These are phyloP conservation scores for Elgaria multicarinata DNA, from an alignment of 2,113 vertebrate genomes.

Conservation along the genomic window DNA sequence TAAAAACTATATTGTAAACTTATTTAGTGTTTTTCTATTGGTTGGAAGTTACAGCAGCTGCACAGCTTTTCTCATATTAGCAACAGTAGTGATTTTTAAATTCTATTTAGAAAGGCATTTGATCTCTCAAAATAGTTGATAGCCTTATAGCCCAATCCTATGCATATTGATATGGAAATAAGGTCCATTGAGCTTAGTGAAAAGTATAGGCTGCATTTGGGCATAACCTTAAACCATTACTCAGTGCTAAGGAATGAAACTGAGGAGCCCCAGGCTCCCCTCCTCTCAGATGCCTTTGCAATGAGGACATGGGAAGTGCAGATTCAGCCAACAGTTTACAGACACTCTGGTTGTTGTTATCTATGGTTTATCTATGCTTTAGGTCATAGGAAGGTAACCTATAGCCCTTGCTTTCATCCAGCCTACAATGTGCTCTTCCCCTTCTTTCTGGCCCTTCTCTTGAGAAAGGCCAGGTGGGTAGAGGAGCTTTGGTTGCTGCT, in stretches of 20 bases:
- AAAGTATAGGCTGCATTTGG: neutral
- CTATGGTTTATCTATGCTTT: too few species aligned
- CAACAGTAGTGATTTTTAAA: neutral
- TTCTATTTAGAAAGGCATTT: neutral
- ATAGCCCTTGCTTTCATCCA: neutral
- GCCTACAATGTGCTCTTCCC: neutral
- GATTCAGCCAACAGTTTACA: neutral
- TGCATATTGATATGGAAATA: neutral
- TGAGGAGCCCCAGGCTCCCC: neutral
- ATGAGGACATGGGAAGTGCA: neutral
- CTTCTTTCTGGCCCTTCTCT: neutral
- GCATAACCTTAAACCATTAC: neutral
- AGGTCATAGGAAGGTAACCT: too few species aligned
- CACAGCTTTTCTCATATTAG: neutral
- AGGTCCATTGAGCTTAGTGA: neutral
- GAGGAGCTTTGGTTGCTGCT: neutral
- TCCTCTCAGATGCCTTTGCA: neutral
- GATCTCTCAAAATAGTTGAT: neutral
- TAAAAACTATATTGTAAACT: slow-evolving; percentile 13
- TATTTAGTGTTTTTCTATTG: neutral
- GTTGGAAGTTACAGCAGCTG: neutral
- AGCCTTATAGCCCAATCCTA: neutral
- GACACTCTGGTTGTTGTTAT: too few species aligned
- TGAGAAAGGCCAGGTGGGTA: neutral
- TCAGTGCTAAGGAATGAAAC: neutral